Evolutionary conservation across 2,888 invertebrate genomes (phyloP), one percentile per base, ranked within the genome.

Genomic region (Parochlus steinenii): DNA sequence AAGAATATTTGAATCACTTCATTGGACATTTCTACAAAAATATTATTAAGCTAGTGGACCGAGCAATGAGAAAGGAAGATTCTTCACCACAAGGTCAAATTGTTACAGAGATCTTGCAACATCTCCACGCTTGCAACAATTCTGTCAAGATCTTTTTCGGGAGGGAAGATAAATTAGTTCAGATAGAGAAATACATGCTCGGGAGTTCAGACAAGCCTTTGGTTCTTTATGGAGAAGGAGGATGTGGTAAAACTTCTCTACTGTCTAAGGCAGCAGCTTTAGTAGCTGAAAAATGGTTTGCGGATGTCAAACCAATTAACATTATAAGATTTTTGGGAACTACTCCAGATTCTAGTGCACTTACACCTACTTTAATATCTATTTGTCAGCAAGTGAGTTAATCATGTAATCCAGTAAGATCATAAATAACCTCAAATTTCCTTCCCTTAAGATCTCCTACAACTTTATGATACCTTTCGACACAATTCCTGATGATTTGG

Each of bases 221-320:
- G 39, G 83, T 93, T 14, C 62, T 95, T 37, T 87, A 87, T 53
- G 97, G 97, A 22, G 89, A 89, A 64, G 71, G 93, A 50, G 97
- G 97, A 26, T 95, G 95, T 52, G 97, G 97, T 0, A 98, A 98
- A 59, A 97, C 97, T 1, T 95, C 95, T 12, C 64, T 97, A 1
- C 63, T 97, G 39, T 82, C 97, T 1, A 92, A 92, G 59, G 81
- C 85, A 40, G 89, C 92, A 1, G 80, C 83, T 16, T 67, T 81
- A 55, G 80, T 78, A 1, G 65, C 74, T 6, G 69, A 64, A 23
- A 69, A 66, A 31, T 86, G 81, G 82, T 77, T 80, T 41, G 62
- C 66, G 14, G 74, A 71, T 0, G 73, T 71, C 2, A 72, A 75
- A 33, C 90, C 93, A 0, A 74, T 92, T 14, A 80, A 86, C 53